Conservation (phyloP, 2,113 vertebrate genomes). For the Pygoscelis antarcticus region DNA sequence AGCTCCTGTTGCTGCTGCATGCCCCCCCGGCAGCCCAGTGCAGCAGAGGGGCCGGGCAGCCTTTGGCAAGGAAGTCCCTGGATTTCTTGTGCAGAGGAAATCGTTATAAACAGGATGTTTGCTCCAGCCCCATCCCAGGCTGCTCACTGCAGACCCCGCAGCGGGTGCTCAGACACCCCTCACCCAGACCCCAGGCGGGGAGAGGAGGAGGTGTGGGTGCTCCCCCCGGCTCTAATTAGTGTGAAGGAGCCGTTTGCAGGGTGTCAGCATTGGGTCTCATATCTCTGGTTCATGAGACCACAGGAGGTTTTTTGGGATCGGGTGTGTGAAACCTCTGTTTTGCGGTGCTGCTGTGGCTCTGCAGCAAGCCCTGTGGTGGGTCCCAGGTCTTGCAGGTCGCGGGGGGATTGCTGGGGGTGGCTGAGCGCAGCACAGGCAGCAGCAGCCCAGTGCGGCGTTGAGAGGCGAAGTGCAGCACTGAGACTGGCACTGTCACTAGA, state of each 20-base stretch:
- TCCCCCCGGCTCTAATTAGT: neutral
- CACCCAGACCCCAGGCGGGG: accelerated
- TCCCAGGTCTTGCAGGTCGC: neutral
- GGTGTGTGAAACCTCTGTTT: neutral
- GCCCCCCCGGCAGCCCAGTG: neutral
- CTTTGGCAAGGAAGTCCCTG: neutral
- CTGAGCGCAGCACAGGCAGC: accelerated
- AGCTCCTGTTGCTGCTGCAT: neutral
- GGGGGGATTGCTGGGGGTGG: neutral
- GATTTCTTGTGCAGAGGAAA: neutral
- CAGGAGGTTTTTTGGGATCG: neutral
- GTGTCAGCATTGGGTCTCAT: accelerated
- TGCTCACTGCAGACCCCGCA: neutral
- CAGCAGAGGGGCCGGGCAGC: neutral
- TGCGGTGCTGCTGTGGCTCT: accelerated
- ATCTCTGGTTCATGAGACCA: neutral
- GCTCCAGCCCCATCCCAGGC: neutral
- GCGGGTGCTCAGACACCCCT: neutral
- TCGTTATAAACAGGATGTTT: constrained; percentile 8
- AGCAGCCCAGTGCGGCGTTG: accelerated
- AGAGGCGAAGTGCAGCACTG: neutral
- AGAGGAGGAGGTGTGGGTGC: neutral
- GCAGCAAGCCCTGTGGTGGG: accelerated
- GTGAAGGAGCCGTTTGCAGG: neutral
- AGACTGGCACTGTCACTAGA: neutral